Percentiles rank a stretch among this genome's conserved stretches.
Evolutionary conservation across 2,797 vertebrate species (phyloP).

Genomic region (Apodemus agrarius): DNA sequence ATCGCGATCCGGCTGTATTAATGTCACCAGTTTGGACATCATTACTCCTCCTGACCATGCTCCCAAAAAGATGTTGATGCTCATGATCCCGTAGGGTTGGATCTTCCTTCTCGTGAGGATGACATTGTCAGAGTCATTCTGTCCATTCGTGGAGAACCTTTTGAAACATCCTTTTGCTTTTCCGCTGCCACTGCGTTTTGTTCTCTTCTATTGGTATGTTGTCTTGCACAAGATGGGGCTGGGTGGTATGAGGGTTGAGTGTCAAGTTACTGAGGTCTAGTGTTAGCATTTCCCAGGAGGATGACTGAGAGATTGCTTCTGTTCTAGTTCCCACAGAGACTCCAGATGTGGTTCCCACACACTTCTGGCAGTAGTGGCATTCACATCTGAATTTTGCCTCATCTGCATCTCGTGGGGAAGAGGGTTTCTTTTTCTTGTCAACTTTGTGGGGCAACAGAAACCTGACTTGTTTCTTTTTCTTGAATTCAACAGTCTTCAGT

Average conservation of each 20-base stretch:
- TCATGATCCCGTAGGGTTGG: neutral
- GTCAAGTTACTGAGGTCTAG: constrained; percentile 45
- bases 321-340: neutral
- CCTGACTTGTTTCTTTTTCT: neutral
- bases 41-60: neutral
- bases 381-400: constrained; percentile 47
- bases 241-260: neutral
- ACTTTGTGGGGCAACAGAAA: neutral
- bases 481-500: neutral
- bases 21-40: neutral
- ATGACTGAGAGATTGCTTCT: neutral
- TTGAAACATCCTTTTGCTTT: neutral
- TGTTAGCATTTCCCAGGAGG: constrained; percentile 11
- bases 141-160: neutral
- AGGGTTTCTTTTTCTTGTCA: neutral
- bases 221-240: neutral
- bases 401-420: neutral
- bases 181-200: neutral
- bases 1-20: neutral
- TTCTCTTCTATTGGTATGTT: neutral
- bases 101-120: neutral
- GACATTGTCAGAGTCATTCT: neutral
- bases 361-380: constrained; percentile 21
- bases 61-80: neutral
- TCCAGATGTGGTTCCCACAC: neutral